Conservation (phyloP, 1,140 invertebrate species). For the Centruroides vittatus region DNA sequence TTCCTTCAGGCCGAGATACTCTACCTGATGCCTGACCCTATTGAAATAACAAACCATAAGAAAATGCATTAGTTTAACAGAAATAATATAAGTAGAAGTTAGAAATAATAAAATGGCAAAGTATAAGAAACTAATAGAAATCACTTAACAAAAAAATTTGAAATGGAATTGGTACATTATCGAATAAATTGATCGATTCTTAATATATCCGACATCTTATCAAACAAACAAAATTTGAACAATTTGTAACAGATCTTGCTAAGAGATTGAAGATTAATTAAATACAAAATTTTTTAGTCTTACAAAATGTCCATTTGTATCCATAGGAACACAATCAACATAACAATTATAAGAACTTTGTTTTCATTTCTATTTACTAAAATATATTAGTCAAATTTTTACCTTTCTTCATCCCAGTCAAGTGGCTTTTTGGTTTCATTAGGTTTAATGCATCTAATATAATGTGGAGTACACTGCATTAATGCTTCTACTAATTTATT, state of each 20-base stretch:
- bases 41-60: not conserved
- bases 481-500: conserved; percentile 77
- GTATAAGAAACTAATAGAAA: not conserved
- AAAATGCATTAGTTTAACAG: not conserved
- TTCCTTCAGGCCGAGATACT: conserved; percentile 47
- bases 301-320: no score
- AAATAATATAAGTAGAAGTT: not conserved
- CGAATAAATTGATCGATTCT: no score
- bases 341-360: no score
- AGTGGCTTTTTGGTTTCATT: conserved; percentile 70
- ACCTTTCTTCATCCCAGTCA: conserved; percentile 48
- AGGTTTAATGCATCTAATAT: conserved; percentile 96
- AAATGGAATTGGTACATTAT: no score
- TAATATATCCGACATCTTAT: no score
- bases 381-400: not conserved
- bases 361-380: no score
- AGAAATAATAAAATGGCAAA: not conserved
- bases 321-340: no score
- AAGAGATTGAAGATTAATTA: no score
- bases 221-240: no score
- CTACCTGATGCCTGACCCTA: conserved; percentile 44
- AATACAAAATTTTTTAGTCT: no score
- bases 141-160: no score
- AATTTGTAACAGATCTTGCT: no score
- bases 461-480: conserved; percentile 91